Percentiles rank a stretch among this genome's conserved stretches.
Evolutionary conservation across 2,797 vertebrate species (phyloP).

Genomic region (Neoniphon sammara): DNA sequence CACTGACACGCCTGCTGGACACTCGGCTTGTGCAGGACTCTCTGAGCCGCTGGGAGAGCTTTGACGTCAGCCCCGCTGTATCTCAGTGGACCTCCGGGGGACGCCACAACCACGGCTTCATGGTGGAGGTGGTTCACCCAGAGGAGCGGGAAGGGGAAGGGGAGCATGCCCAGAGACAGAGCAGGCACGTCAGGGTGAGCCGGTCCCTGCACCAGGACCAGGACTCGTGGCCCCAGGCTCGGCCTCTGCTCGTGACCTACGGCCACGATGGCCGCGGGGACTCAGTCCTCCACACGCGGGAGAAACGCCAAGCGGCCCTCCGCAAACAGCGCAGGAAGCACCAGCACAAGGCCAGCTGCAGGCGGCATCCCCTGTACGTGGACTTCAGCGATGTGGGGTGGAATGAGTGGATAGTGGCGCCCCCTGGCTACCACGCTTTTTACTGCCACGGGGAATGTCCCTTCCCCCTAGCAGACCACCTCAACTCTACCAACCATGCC

Average conservation of each 20-base stretch:
- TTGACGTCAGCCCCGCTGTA: constrained; percentile 95
- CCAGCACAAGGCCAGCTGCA: constrained; percentile 92
- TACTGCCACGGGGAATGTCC: constrained; percentile 99
- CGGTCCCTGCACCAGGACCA: constrained; percentile 93
- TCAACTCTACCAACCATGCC: constrained; percentile 99
- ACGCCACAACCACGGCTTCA: constrained; percentile 92
- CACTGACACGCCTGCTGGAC: constrained; percentile 94
- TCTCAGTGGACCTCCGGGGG: constrained; percentile 92
- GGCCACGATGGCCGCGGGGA: constrained; percentile 94
- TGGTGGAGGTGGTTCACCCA: constrained; percentile 95
- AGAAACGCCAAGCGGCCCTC: constrained; percentile 90
- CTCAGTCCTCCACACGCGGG: constrained; percentile 90
- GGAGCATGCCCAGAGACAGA: constrained; percentile 68
- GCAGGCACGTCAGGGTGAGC: constrained; percentile 94
- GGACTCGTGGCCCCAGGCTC: constrained; percentile 92
- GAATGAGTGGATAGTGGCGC: constrained; percentile 99
- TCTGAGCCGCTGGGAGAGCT: constrained; percentile 95
- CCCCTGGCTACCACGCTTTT: constrained; percentile 96
- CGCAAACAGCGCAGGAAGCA: constrained; percentile 91
- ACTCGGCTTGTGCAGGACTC: constrained; percentile 95
- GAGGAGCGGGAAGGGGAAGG: constrained; percentile 79
- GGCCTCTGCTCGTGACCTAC: constrained; percentile 95
- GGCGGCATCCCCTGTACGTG: constrained; percentile 94
- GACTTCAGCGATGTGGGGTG: constrained; percentile 99
- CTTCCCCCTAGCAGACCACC: constrained; percentile 96